Evolutionary conservation across 2,113 vertebrate species (phyloP).

Genomic region (Macaca fascicularis): T2T-MFA8v1.1 NC_088381.1:9047001-9047500

Average conservation of each 20-base stretch:
- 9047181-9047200: not conserved
- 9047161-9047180: not conserved
- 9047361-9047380: not conserved
- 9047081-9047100: not conserved
- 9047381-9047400: not conserved
- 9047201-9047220: not conserved
- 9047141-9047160: too few relatives aligned
- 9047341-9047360: not conserved
- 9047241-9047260: not conserved
- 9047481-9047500: not conserved
- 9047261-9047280: slow-evolving; percentile 18
- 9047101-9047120: not conserved
- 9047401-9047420: not conserved
- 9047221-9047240: not conserved
- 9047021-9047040: not conserved
- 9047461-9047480: not conserved
- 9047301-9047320: not conserved
- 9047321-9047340: not conserved
- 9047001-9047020: not conserved
- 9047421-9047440: not conserved
- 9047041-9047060: slow-evolving; percentile 15
- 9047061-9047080: not conserved
- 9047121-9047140: not conserved
- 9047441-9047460: not conserved
- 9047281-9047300: not conserved